These are phyloP conservation scores for Anomalospiza imberbis DNA, from an alignment of 2,797 vertebrate species.

Conservation along the genomic window DNA sequence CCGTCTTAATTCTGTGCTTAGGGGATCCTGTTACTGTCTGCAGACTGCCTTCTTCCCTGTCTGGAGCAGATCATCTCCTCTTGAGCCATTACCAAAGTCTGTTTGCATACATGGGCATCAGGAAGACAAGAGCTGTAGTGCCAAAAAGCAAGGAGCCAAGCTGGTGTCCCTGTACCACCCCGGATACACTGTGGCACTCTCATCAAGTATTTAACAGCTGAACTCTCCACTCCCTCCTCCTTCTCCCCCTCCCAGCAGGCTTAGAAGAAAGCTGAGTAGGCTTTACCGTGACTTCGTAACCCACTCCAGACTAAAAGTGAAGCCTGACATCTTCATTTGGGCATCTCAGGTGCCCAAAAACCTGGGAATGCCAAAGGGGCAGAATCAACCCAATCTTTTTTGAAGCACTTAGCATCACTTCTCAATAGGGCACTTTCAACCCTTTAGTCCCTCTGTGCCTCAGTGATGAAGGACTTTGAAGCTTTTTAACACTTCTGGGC, in stretches of 20 bases:
- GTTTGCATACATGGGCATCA: not conserved
- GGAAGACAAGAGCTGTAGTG: not conserved
- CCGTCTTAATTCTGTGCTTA: not conserved
- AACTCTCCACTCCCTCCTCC: not conserved
- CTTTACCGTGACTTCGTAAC: not conserved
- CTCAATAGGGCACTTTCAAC: not conserved
- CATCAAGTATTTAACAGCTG: conserved; percentile 37
- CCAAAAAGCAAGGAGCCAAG: conserved; percentile 7
- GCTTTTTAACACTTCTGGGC: not conserved
- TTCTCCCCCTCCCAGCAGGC: not conserved
- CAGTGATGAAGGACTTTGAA: not conserved
- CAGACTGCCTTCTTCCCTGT: conserved; percentile 17
- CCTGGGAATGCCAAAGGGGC: not conserved
- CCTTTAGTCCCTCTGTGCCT: not conserved
- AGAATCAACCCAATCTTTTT: not conserved
- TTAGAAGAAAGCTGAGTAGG: not conserved
- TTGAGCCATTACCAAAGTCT: not conserved
- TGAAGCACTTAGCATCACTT: not conserved
- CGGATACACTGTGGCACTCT: not conserved
- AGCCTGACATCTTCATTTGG: not conserved
- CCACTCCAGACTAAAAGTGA: not conserved
- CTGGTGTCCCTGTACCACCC: conserved; percentile 20
- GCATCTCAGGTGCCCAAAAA: not conserved
- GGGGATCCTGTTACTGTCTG: conserved; percentile 50
- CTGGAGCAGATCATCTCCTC: not conserved